Percentiles rank a stretch among this genome's conserved stretches.
phyloP scores from a whole-genome alignment of 2,888 invertebrate species.

The Brachyopa scutellaris region DNA sequence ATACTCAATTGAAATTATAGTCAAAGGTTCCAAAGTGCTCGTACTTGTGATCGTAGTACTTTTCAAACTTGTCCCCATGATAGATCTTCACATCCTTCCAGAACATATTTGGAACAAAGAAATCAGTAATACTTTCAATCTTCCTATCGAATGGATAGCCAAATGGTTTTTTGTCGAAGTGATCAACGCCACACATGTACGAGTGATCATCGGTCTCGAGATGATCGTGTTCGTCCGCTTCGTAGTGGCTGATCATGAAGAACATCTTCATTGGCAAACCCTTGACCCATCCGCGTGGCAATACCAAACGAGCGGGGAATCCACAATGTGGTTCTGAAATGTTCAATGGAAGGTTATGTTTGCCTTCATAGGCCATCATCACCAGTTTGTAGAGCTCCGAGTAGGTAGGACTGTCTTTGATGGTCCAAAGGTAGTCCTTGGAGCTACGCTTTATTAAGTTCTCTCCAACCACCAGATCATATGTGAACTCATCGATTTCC shows the following conservation, averaged over 20 bases:
- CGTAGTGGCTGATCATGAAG: conserved; percentile 83
- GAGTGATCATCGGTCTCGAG: conserved; percentile 81
- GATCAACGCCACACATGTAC: conserved; percentile 82
- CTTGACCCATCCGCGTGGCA: conserved; percentile 85
- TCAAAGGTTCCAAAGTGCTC: conserved; percentile 50
- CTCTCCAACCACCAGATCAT: conserved; percentile 84
- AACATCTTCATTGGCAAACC: conserved; percentile 86
- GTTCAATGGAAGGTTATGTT: conserved; percentile 81
- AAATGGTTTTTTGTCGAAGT: conserved; percentile 84
- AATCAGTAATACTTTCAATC: conserved; percentile 83
- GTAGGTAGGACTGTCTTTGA: conserved; percentile 84
- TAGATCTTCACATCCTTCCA: conserved; percentile 83
- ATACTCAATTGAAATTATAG: not conserved
- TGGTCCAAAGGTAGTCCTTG: conserved; percentile 80
- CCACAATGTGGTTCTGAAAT: conserved; percentile 83
- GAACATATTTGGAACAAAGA: conserved; percentile 84
- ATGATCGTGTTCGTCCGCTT: conserved; percentile 75
- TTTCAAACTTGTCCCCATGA: conserved; percentile 72
- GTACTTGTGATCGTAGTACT: conserved; percentile 54
- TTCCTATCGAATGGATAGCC: conserved; percentile 89
- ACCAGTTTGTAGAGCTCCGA: conserved; percentile 82
- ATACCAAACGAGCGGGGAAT: conserved; percentile 85
- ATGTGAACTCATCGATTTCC: conserved; percentile 85
- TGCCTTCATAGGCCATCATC: conserved; percentile 82
- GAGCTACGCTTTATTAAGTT: conserved; percentile 78